Base-by-base conservation (phyloP, 2,888 invertebrate genomes). In the Sinodicranocentrus sp. region DNA sequence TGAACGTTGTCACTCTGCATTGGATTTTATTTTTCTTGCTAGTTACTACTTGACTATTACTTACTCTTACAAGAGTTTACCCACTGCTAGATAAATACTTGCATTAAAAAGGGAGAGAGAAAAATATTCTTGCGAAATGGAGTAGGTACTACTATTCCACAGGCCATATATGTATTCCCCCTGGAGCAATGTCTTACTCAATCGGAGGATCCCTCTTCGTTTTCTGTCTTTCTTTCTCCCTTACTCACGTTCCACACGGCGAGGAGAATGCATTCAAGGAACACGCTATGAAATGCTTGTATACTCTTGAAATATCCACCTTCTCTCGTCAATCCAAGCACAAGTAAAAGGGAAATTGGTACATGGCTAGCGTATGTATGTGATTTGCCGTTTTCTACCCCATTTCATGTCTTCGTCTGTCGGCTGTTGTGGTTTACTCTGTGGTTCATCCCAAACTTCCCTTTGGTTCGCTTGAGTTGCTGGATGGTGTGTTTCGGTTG, bases 131-230 rank as follows among this genome's bases (percentile, higher is more conserved):
- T n/a, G n/a, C n/a, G n/a, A n/a, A n/a, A n/a, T n/a, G n/a, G n/a
- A n/a, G n/a, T n/a, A n/a, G 17, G n/a, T 63, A n/a, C 48, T 5
- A 8, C 21, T 25, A 5, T 13, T 59, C 25, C 10, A 19, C 23
- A 52, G 19, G 28, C 43, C 19, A 39, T 25, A 19, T 19, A 2
- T 26, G 57, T 77, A 77, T 77, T 77, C 68, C 77, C 68, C 59
- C 76, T 39, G 68, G 68, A 77, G 77, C 77, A 26, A 77, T 59
- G 77, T 77, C 77, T 77, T 77, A 44, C 68, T 68, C 77, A 77
- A 77, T 77, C 59, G 77, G 59, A 59, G 68, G 57, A 77, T 44
- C 52, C 57, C 67, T 57, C 67, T 43, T 67, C 52, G 44, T 39
- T 52, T 44, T 26, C 28, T 68, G 39, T 59, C 48, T 39, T 75